Conservation (phyloP, 2,797 vertebrate genomes). For the Zenarchopterus dispar region DNA sequence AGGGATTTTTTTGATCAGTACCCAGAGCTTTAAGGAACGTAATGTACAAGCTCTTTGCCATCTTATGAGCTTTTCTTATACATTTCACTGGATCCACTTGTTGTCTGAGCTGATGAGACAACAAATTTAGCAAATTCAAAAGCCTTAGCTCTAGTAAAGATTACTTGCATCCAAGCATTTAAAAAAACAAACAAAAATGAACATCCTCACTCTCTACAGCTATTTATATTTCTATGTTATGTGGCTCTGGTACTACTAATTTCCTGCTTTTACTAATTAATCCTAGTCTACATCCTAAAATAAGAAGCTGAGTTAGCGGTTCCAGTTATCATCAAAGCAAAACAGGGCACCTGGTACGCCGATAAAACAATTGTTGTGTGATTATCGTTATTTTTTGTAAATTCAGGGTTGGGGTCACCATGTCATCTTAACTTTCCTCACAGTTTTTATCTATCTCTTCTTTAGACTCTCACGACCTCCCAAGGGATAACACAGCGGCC, state of each 20-base stretch:
- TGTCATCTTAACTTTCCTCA: conserved; percentile 15
- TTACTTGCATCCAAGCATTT: not conserved
- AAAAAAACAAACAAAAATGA: too few relatives aligned
- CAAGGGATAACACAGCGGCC: conserved; percentile 92
- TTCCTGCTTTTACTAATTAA: conserved; percentile 9
- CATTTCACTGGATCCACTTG: not conserved
- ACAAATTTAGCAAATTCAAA: not conserved
- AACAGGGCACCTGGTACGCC: not conserved
- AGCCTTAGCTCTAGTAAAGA: not conserved
- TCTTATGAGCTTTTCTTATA: too few relatives aligned
- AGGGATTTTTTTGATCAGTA: too few relatives aligned
- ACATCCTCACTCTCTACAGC: too few relatives aligned
- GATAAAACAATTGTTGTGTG: not conserved
- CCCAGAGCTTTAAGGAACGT: too few relatives aligned
- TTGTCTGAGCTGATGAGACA: not conserved
- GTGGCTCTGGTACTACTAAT: conserved; percentile 30
- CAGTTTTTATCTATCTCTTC: conserved; percentile 27
- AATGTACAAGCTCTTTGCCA: too few relatives aligned
- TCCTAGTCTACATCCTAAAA: conserved; percentile 14
- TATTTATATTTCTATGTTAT: not conserved
- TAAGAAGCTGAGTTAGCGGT: not conserved
- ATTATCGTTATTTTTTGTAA: not conserved
- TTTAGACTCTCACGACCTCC: conserved; percentile 88
- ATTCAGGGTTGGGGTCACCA: conserved; percentile 1
- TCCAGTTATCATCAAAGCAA: conserved; percentile 5